A percentile compares a stretch with the other conserved stretches of the same genome.
Evolutionary conservation across 1,140 invertebrate species (phyloP).

Genomic region (Drosophila insularis): DNA sequence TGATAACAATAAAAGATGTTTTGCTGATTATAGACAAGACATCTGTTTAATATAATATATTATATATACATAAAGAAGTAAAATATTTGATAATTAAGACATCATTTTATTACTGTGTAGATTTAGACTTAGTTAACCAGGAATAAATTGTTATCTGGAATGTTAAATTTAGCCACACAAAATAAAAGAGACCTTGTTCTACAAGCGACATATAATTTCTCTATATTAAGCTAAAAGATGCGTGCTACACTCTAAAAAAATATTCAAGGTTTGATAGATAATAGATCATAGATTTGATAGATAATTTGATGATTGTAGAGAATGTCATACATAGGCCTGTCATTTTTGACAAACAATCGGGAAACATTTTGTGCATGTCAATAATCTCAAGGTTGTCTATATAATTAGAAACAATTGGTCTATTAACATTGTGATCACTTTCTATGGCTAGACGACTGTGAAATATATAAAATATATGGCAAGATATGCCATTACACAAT

Average conservation of each 20-base stretch:
- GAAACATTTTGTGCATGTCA: background rate
- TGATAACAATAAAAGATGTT: background rate
- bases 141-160: too few relatives aligned
- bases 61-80: background rate
- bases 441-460: background rate
- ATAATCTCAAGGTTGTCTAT: background rate
- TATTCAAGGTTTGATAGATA: too few relatives aligned
- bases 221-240: too few relatives aligned
- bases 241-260: background rate
- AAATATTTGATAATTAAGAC: too few relatives aligned
- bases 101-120: too few relatives aligned
- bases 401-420: background rate
- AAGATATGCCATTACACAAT: background rate
- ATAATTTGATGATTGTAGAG: background rate
- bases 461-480: background rate
- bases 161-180: too few relatives aligned
- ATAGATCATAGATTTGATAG: background rate
- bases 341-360: background rate
- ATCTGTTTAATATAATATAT: background rate
- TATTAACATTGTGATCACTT: background rate
- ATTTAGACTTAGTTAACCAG: too few relatives aligned
- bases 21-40: background rate
- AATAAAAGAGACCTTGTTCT: too few relatives aligned
- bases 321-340: background rate
- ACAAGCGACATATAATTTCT: too few relatives aligned